phyloP scores from a whole-genome alignment of 2,888 invertebrate species.

The Drosophila fungiperda region DNA sequence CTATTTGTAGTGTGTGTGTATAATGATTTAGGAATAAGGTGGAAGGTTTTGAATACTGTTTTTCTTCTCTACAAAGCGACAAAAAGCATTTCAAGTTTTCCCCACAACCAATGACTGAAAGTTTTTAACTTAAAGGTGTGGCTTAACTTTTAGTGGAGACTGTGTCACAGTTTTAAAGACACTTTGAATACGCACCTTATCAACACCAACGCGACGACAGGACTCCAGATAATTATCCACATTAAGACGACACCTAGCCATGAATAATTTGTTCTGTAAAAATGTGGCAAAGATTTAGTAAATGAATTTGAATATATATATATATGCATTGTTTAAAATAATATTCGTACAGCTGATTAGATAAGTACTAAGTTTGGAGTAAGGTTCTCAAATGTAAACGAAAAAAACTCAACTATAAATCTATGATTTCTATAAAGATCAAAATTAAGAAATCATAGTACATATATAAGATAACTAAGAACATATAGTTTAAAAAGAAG shows the following conservation, averaged over 20 bases:
- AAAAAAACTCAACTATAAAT: background rate
- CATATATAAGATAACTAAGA: too few species aligned
- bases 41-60: slow-evolving; percentile 15
- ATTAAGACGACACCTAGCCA: slow-evolving; percentile 96
- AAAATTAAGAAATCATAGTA: background rate
- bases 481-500: background rate
- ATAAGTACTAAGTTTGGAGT: background rate
- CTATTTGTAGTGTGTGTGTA: slow-evolving; percentile 23
- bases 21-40: slow-evolving; percentile 9
- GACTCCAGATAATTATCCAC: slow-evolving; percentile 98
- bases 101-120: slow-evolving; percentile 39
- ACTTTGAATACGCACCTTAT: slow-evolving; percentile 90
- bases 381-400: background rate
- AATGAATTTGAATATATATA: background rate
- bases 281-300: background rate
- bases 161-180: slow-evolving; percentile 38
- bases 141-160: slow-evolving; percentile 29
- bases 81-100: slow-evolving; percentile 30
- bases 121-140: slow-evolving; percentile 9
- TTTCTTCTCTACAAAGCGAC: slow-evolving; percentile 41
- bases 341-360: background rate
- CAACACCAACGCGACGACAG: slow-evolving; percentile 96
- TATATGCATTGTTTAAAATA: background rate
- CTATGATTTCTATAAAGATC: background rate
- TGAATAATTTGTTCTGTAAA: slow-evolving; percentile 96